Evolutionary conservation across 2,888 invertebrate species (phyloP).

Genomic region (Drosophila cyrtoloma): DNA sequence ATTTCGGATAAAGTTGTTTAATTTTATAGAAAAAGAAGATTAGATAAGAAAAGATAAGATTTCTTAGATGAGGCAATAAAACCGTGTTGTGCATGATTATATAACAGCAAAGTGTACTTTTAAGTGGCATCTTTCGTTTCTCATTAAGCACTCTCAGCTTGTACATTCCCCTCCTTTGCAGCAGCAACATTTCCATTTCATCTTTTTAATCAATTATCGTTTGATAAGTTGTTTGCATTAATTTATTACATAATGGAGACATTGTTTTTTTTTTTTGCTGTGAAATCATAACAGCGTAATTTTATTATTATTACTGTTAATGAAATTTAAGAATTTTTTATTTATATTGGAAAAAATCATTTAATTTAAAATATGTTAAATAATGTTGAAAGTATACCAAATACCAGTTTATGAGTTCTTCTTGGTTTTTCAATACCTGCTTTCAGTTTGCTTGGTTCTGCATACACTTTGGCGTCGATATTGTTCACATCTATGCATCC

Average conservation of each 20-base stretch:
- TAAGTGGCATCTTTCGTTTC: neutral
- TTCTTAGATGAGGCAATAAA: neutral
- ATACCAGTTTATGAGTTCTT: neutral
- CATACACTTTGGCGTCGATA: conserved; percentile 81
- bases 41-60: conserved; percentile 1
- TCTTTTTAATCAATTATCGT: neutral
- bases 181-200: neutral
- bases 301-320: neutral
- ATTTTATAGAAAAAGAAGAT: neutral
- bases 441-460: conserved; percentile 81
- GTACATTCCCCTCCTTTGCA: neutral
- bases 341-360: neutral
- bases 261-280: neutral
- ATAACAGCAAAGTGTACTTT: neutral
- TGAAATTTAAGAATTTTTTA: neutral
- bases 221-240: neutral
- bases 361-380: neutral
- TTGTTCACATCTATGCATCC: conserved; percentile 81
- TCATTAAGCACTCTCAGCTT: neutral
- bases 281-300: neutral
- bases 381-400: too few species aligned
- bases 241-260: neutral
- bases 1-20: neutral
- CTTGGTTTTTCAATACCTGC: neutral
- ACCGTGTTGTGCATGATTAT: neutral